These are phyloP conservation scores for Diceros bicornis DNA, from an alignment of 2,797 vertebrate genomes.

Conservation along the genomic window DNA sequence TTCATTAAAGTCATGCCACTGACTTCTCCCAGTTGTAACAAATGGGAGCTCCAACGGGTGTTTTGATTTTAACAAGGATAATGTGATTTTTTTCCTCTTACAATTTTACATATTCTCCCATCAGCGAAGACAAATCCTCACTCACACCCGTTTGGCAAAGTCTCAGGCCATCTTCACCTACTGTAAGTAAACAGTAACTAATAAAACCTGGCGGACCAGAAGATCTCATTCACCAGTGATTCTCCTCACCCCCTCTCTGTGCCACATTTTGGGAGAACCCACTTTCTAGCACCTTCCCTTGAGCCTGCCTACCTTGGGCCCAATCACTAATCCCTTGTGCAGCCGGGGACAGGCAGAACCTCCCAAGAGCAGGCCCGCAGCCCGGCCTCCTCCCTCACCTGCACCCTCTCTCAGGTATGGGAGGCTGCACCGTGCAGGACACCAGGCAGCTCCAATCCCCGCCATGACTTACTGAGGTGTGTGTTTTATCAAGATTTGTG, in stretches of 20 bases:
- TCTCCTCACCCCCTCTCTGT: neutral
- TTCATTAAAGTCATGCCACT: neutral
- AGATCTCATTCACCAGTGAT: neutral
- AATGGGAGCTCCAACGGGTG: neutral
- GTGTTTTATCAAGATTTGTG: neutral
- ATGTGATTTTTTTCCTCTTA: neutral
- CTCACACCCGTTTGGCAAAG: neutral
- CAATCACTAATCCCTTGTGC: neutral
- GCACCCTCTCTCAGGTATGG: fast-evolving
- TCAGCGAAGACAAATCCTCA: neutral
- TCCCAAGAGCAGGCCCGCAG: neutral
- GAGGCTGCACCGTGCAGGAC: fast-evolving
- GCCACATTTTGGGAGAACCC: neutral
- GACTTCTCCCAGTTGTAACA: neutral
- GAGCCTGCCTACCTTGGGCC: neutral
- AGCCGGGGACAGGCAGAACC: too few relatives aligned
- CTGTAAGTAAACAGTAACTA: neutral
- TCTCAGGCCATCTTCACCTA: neutral
- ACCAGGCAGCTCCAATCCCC: fast-evolving
- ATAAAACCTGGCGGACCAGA: neutral
- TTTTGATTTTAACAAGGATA: neutral
- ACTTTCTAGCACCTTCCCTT: neutral
- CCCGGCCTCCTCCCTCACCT: fast-evolving
- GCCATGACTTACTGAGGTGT: fast-evolving
- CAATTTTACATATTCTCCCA: neutral